A percentile compares a stretch with the other conserved stretches of the same genome.
Evolutionary conservation across 1,140 invertebrate species (phyloP).

Genomic region (Pogonus chalceus): DNA sequence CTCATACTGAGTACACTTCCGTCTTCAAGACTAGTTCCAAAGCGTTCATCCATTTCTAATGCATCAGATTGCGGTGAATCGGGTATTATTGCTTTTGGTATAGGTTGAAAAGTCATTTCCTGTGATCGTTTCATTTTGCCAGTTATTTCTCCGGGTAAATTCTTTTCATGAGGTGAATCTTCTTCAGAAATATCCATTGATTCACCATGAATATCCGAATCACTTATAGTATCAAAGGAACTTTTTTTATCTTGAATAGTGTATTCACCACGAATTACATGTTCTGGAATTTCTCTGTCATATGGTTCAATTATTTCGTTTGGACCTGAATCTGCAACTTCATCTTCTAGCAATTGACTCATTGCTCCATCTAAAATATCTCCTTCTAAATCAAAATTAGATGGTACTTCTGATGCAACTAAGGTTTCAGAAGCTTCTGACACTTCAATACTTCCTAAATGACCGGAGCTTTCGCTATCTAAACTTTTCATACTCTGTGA

Average conservation of each 20-base stretch:
- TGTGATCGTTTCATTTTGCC: slow-evolving; percentile 76
- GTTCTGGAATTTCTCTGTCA: slow-evolving; percentile 39
- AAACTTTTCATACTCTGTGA: slow-evolving; percentile 84
- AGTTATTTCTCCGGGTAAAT: slow-evolving; percentile 36
- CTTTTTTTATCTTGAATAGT: neutral
- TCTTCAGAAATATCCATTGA: slow-evolving; percentile 40
- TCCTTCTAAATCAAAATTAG: slow-evolving; percentile 42
- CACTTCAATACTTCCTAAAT: slow-evolving; percentile 76
- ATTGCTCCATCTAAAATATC: slow-evolving; percentile 37
- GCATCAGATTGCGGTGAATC: slow-evolving; percentile 27
- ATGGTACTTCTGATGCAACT: slow-evolving; percentile 67
- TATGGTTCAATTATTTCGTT: slow-evolving; percentile 40
- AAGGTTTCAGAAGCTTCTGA: slow-evolving; percentile 85
- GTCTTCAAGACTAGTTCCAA: slow-evolving; percentile 45
- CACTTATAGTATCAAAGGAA: neutral
- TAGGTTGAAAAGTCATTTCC: slow-evolving; percentile 81
- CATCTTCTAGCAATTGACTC: slow-evolving; percentile 26
- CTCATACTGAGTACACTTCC: slow-evolving; percentile 44
- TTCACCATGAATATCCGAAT: slow-evolving; percentile 16
- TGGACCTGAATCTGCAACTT: slow-evolving; percentile 11
- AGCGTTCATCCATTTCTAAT: slow-evolving; percentile 33
- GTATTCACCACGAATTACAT: neutral
- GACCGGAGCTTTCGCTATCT: slow-evolving; percentile 79
- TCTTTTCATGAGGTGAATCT: slow-evolving; percentile 36
- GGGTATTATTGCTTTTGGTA: slow-evolving; percentile 37